phyloP scores from a whole-genome alignment of 2,797 vertebrate genomes.

The Orientallactaga sibirica region DNA sequence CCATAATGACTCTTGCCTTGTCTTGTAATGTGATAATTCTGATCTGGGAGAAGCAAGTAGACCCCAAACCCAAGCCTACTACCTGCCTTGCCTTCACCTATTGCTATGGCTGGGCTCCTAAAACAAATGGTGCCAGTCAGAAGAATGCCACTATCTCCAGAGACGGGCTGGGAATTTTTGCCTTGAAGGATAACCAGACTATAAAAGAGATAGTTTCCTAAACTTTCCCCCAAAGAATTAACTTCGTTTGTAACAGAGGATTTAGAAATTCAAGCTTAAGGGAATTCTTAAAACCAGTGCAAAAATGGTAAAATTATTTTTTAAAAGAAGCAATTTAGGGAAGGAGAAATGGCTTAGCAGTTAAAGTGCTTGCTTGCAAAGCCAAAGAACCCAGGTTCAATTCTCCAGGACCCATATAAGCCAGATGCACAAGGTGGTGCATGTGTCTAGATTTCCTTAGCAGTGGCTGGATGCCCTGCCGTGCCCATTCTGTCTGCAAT shows the following conservation, averaged over 20 bases:
- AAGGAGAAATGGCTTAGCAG: too few species aligned
- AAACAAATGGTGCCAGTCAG: background rate
- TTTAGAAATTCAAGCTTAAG: background rate
- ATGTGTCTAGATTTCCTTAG: too few species aligned
- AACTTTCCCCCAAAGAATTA: conserved; percentile 7
- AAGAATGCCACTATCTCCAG: background rate
- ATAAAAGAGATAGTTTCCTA: background rate
- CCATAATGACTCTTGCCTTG: background rate
- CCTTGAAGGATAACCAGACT: background rate
- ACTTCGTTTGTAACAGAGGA: background rate
- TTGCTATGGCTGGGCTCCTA: background rate
- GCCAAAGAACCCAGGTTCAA: too few species aligned
- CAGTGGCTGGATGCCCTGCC: too few species aligned
- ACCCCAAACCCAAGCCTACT: background rate
- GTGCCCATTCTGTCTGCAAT: too few species aligned
- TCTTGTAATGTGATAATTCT: background rate
- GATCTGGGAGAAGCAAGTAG: background rate
- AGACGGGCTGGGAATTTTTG: background rate
- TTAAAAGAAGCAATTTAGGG: too few species aligned
- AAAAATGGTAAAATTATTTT: background rate
- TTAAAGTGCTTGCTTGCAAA: too few species aligned
- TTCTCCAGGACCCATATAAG: too few species aligned
- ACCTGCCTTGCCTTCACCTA: background rate
- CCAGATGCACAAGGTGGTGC: too few species aligned
- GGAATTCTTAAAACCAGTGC: background rate